Base-by-base conservation (phyloP, 2,113 vertebrate genomes). In the Pampusana beccarii region DNA sequence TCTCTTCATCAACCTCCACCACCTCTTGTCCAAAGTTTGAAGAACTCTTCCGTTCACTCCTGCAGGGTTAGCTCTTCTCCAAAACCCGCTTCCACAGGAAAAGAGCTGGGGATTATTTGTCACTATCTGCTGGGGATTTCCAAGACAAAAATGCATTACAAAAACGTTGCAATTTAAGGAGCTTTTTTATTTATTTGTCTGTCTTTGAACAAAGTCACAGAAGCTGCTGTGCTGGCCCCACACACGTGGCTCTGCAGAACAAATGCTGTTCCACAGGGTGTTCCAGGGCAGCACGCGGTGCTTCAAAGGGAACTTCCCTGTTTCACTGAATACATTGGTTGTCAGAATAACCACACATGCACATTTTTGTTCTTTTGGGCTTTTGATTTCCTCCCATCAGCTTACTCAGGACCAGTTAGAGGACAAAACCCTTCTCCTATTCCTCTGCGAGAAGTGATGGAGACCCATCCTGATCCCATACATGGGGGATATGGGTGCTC, bases 261-360 rank as follows among this genome's bases (percentile, higher is more conserved):
- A 91, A 87, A 93, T 21, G 75, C 73, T 70, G 72, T 94, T 85
- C 88, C 88, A 91, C 4, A 34, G 94, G 91, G 36, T 90, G 74
- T 77, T 95, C 58, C 66, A 86, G 67, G 66, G 79, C 88, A 88
- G 78, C 58, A 25, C 3, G 0, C 8, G 0, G 40, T 28, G 44
- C 61, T 85, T 90, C 90, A 92, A 69, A 82, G 34, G 36, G 31
- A 91, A 73, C 71, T 62, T 61, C 48, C 78, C 14, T 29, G 5
- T 71, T 85, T 54, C 2, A 1, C 66, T 85, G 44, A 94, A 85
- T 9, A 61, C 58, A 40, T 94, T 46, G 72, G 24, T 61, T 58
- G 36, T 72, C 60, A 66, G 21, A 85, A 90, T 60, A 85, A 69
- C 57, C 58, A 69, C 66, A 80, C 16, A 15, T 0, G 9, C 24